Percentiles rank a stretch among this genome's conserved stretches.
phyloP scores from a whole-genome alignment of 2,113 vertebrate species.

The Microtus pennsylvanicus region DNA sequence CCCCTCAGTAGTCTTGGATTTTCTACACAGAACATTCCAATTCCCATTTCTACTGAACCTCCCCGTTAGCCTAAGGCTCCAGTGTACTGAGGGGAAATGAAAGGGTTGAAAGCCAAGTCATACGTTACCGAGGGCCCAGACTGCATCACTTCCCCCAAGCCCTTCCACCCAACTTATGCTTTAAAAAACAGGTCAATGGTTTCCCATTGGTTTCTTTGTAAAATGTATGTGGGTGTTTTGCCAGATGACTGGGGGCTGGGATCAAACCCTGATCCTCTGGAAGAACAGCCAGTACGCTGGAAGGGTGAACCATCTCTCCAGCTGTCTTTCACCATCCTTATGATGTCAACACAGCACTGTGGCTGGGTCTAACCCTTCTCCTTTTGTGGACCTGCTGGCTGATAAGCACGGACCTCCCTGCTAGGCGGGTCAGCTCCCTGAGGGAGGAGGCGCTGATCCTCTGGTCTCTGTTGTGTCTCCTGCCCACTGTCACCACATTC shows the following conservation, averaged over 20 bases:
- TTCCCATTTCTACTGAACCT: not conserved
- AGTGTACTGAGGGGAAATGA: not conserved
- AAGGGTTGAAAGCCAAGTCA: not conserved
- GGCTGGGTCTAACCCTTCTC: not conserved
- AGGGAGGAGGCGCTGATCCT: not conserved
- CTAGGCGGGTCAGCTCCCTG: accelerated
- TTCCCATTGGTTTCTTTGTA: not conserved
- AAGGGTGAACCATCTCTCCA: not conserved
- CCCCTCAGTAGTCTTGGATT: not conserved
- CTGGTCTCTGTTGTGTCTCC: not conserved
- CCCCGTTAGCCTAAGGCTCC: not conserved
- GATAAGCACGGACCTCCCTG: accelerated
- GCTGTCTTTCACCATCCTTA: no score
- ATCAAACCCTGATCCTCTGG: not conserved
- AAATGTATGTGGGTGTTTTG: not conserved
- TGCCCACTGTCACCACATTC: not conserved
- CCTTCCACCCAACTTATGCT: not conserved
- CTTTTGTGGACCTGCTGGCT: no score
- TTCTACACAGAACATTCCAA: not conserved
- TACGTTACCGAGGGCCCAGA: not conserved
- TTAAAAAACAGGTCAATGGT: not conserved
- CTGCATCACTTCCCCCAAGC: not conserved
- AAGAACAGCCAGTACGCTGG: not conserved
- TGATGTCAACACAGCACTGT: not conserved
- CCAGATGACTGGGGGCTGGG: not conserved